Base-by-base conservation (phyloP, 2,797 vertebrate genomes). In the Sylvilagus floridanus region DNA sequence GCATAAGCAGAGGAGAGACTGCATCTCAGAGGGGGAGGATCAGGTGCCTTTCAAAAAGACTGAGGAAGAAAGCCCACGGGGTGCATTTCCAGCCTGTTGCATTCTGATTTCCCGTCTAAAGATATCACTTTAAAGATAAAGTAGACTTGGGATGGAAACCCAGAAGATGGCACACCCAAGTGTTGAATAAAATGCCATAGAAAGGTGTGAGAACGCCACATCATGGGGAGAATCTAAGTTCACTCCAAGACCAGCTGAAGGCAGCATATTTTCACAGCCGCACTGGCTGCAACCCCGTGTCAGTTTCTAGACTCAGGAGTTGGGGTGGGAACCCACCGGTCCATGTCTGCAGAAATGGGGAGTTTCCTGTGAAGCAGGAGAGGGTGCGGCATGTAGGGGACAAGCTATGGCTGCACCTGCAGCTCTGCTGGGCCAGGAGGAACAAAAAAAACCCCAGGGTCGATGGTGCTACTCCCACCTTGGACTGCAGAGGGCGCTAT, bases 51-150 rank as follows among this genome's bases (percentile, higher is more conserved):
- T 78, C 47, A 54, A 77, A 90, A 91, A 84, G 84, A 73, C 65
- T 60, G 79, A 91, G 57, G 63, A 54, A 82, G 82, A 84, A 91
- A 81, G 52, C 63, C 84, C 60, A 77, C 4, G 0, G 57, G 19
- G 87, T 30, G 42, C n/a, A 42, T 68, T 92, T 89, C 62, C 26
- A 72, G 50, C 83, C 79, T 66, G 13, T 4, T 32, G 7, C 30
- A 50, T 72, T 77, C 77, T 87, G 47, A 94, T 90, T 92, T 94
- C 42, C 69, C 90, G 81, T 90, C 84, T n/a, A 84, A 89, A 81
- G 72, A 37, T 35, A 35, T 42, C 88, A 78, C 62, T 83, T 95
- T 81, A 92, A 90, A 92, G 94, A 90, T 65, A 60, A 91, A 90
- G 35, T 42, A 35, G 63, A 84, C 68, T 85, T 78, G 57, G 47